Conservation (phyloP, 2,797 vertebrate species). For the Leucoraja ocellata region DNA sequence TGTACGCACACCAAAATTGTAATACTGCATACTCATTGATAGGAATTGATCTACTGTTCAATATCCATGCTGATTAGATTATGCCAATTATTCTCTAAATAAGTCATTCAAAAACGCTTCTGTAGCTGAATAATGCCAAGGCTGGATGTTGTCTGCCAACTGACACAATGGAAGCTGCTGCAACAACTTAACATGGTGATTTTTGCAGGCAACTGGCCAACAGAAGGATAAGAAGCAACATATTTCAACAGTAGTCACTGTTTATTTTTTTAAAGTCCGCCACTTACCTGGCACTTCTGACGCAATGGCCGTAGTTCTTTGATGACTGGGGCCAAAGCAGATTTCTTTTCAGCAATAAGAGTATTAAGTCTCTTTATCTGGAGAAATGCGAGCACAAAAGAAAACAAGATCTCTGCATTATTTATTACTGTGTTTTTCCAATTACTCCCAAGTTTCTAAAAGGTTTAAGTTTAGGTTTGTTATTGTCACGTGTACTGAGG, state of each 20-base stretch:
- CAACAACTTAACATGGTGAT: not conserved
- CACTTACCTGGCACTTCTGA: constrained; percentile 75
- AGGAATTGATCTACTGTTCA: not conserved
- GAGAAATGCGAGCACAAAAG: constrained; percentile 33
- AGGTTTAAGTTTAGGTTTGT: too few relatives aligned
- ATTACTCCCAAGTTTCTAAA: not conserved
- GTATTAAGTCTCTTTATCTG: constrained; percentile 87
- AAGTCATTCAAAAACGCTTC: not conserved
- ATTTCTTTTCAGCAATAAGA: constrained; percentile 80
- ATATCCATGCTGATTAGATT: not conserved
- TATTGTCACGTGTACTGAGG: too few relatives aligned
- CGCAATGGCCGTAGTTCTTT: constrained; percentile 85
- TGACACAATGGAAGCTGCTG: not conserved
- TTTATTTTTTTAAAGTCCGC: not conserved
- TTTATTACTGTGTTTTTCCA: too few relatives aligned
- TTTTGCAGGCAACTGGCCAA: not conserved
- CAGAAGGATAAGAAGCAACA: not conserved
- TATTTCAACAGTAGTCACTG: not conserved
- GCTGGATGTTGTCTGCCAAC: too few relatives aligned
- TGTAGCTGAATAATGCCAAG: not conserved
- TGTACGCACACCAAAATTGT: constrained; percentile 44
- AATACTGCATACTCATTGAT: not conserved
- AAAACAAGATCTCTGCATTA: not conserved
- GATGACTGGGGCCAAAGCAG: constrained; percentile 82
- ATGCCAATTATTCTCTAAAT: not conserved